phyloP scores from a whole-genome alignment of 2,113 vertebrate genomes.

The Rhinolophus sinicus region DNA sequence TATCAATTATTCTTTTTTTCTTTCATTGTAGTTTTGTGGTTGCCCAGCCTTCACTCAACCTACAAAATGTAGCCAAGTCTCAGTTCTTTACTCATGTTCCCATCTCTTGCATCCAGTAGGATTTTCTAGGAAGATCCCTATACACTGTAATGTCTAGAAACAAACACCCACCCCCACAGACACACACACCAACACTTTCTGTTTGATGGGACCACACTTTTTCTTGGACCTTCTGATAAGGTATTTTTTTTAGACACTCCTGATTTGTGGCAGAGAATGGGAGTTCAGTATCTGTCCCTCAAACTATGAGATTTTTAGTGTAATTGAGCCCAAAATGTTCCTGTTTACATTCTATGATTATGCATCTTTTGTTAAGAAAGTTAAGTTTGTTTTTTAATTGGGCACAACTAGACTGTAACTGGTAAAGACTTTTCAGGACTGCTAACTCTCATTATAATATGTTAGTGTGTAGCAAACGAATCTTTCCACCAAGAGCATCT shows the following conservation, averaged over 20 bases:
- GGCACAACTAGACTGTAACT: fast-evolving
- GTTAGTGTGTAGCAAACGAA: neutral
- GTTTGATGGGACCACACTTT: neutral
- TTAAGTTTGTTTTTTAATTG: neutral
- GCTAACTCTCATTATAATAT: fast-evolving
- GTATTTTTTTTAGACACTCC: too few species aligned
- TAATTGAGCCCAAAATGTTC: fast-evolving
- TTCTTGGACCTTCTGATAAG: too few species aligned
- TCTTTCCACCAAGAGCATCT: fast-evolving
- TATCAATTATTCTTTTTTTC: neutral
- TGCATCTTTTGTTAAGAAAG: neutral
- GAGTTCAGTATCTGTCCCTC: neutral
- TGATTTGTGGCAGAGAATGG: fast-evolving
- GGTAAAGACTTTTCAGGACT: neutral
- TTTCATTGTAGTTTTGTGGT: fast-evolving
- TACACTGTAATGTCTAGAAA: fast-evolving
- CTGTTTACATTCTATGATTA: fast-evolving
- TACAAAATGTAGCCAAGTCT: fast-evolving
- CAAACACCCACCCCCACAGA: fast-evolving
- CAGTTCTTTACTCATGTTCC: neutral
- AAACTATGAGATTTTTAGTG: fast-evolving
- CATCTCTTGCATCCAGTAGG: neutral
- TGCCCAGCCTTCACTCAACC: fast-evolving
- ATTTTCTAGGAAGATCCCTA: neutral
- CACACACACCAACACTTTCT: neutral